Conservation (phyloP, 2,113 vertebrate genomes). For the Dicaeum eximium region DNA sequence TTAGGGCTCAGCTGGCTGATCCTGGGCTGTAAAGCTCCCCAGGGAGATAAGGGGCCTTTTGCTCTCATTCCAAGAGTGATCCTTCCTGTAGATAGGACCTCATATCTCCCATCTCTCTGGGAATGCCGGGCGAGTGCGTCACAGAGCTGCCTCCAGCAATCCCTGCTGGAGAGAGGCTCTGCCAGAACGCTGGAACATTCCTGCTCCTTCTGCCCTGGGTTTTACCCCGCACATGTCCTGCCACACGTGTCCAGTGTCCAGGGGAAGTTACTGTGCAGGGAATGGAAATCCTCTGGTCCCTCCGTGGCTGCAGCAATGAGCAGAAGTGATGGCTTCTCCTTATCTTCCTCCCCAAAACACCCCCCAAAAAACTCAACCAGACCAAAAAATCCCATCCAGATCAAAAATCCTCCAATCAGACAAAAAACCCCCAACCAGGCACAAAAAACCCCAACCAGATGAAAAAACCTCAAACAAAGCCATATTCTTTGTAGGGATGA, state of each 20-base stretch:
- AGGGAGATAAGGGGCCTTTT: slow-evolving; percentile 43
- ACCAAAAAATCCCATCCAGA: neutral
- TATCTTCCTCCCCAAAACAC: too few species aligned
- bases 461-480: too few species aligned
- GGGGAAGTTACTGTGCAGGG: neutral
- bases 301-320: rapidly evolving
- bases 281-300: neutral
- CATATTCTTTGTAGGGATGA: neutral
- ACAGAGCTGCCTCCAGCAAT: slow-evolving; percentile 5
- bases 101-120: slow-evolving; percentile 56
- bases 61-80: slow-evolving; percentile 42
- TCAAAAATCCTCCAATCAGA: neutral
- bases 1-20: neutral
- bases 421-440: too few species aligned
- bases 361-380: neutral
- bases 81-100: slow-evolving; percentile 19
- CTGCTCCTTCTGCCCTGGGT: neutral
- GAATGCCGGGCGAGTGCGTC: slow-evolving; percentile 47
- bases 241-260: neutral
- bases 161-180: neutral
- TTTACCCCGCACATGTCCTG: neutral
- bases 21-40: slow-evolving; percentile 9
- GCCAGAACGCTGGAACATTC: neutral
- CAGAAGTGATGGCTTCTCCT: neutral
- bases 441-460: neutral